Conservation (phyloP, 2,797 vertebrate genomes). For the Phataginus tricuspis region DNA sequence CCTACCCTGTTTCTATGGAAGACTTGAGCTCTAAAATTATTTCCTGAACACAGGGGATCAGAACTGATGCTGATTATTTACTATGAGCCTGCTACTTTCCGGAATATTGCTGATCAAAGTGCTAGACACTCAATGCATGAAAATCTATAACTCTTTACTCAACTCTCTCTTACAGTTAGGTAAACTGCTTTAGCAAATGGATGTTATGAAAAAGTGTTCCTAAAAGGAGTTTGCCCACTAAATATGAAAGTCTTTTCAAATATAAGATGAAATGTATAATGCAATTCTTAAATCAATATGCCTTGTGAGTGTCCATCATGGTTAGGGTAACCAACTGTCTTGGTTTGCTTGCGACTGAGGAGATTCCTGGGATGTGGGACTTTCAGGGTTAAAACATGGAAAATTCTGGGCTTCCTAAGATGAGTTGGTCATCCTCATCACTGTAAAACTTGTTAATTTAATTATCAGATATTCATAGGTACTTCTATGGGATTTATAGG, state of each 20-base stretch:
- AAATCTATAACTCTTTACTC: neutral
- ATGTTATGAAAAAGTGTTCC: slow-evolving; percentile 8
- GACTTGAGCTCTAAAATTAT: slow-evolving; percentile 75
- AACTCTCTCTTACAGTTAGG: slow-evolving; percentile 30
- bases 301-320: neutral
- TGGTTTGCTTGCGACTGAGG: neutral
- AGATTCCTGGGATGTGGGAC: neutral
- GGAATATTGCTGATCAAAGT: slow-evolving; percentile 69
- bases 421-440: neutral
- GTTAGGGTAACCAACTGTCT: neutral
- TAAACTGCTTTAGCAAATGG: slow-evolving; percentile 46
- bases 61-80: slow-evolving; percentile 75
- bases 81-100: slow-evolving; percentile 60
- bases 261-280: slow-evolving; percentile 17
- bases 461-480: neutral
- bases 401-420: neutral
- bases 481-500: neutral
- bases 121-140: slow-evolving; percentile 55
- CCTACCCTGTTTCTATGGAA: slow-evolving; percentile 59
- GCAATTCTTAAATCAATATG: slow-evolving; percentile 30
- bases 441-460: neutral
- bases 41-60: slow-evolving; percentile 74
- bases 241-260: slow-evolving; percentile 23
- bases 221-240: neutral
- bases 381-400: neutral